These are phyloP conservation scores for Melinopterus prodromus DNA, from an alignment of 2,888 invertebrate species.

Conservation along the genomic window DNA sequence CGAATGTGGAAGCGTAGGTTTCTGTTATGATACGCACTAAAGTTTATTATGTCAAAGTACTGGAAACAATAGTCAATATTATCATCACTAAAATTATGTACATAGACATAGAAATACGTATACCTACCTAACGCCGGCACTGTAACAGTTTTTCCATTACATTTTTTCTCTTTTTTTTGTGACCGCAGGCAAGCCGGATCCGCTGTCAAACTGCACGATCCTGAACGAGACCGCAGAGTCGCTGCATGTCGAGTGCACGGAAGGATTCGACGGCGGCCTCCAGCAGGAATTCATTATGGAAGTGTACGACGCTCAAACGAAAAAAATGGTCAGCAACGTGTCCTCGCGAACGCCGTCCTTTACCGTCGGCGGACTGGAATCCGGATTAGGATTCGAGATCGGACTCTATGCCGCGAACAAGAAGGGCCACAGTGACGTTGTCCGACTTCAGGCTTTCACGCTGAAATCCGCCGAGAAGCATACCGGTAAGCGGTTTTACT, in stretches of 20 bases:
- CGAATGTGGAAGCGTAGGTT: too few species aligned
- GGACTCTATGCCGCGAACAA: slow-evolving; percentile 74
- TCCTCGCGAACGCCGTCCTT: slow-evolving; percentile 70
- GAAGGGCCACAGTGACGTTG: slow-evolving; percentile 75
- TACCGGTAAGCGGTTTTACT: slow-evolving; percentile 64
- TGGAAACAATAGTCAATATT: not conserved
- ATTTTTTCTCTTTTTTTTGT: not conserved
- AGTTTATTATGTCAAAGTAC: too few species aligned
- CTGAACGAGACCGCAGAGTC: slow-evolving; percentile 78
- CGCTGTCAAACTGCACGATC: slow-evolving; percentile 76
- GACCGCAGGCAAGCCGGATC: slow-evolving; percentile 75
- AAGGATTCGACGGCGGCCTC: slow-evolving; percentile 81
- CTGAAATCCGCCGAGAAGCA: slow-evolving; percentile 77
- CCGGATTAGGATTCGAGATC: slow-evolving; percentile 74
- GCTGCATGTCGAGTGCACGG: slow-evolving; percentile 75
- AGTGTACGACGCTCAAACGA: slow-evolving; percentile 66
- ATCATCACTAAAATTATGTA: not conserved
- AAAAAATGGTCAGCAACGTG: slow-evolving; percentile 66
- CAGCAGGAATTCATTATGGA: slow-evolving; percentile 78
- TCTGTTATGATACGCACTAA: too few species aligned
- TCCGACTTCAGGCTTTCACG: slow-evolving; percentile 73
- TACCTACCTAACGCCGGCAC: not conserved
- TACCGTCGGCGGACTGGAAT: slow-evolving; percentile 71
- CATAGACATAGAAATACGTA: not conserved
- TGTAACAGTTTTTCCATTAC: not conserved